Evolutionary conservation across 1,140 invertebrate species (phyloP).

Genomic region (Neuroterus valhalla): DNA sequence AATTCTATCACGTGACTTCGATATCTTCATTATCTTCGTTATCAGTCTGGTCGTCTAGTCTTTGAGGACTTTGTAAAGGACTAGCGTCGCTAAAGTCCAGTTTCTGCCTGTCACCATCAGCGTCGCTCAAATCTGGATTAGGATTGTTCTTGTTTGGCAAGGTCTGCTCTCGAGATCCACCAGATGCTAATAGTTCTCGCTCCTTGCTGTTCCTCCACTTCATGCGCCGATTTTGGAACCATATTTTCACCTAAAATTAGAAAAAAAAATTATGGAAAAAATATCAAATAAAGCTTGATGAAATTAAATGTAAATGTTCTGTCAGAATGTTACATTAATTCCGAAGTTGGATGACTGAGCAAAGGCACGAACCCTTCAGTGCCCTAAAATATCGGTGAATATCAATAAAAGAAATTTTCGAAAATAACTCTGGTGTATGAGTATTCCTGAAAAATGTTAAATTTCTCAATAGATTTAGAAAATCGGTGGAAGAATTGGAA

Average conservation of each 20-base stretch:
- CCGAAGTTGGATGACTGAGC: too few relatives aligned
- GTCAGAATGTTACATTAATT: too few relatives aligned
- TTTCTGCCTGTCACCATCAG: constrained; percentile 84
- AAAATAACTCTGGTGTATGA: too few relatives aligned
- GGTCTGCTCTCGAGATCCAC: constrained; percentile 95
- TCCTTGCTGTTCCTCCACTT: constrained; percentile 99
- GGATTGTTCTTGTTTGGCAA: constrained; percentile 98
- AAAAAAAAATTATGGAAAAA: not conserved
- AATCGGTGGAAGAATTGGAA: too few relatives aligned
- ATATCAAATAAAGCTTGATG: too few relatives aligned
- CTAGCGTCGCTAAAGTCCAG: constrained; percentile 76
- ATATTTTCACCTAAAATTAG: constrained; percentile 91
- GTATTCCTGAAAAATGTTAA: too few relatives aligned
- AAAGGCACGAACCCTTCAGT: too few relatives aligned
- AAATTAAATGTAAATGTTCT: too few relatives aligned
- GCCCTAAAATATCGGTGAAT: too few relatives aligned
- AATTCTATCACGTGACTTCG: constrained; percentile 84
- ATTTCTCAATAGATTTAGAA: too few relatives aligned
- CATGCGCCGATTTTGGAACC: constrained; percentile 97
- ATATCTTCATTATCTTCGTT: constrained; percentile 88
- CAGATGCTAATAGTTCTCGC: constrained; percentile 92
- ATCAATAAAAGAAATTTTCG: too few relatives aligned
- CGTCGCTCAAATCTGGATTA: constrained; percentile 95
- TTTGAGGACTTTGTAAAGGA: constrained; percentile 73
- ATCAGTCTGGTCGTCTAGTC: constrained; percentile 78